These are phyloP conservation scores for Lordiphosa mommai DNA, from an alignment of 1,140 invertebrate genomes.

Conservation along the genomic window DNA sequence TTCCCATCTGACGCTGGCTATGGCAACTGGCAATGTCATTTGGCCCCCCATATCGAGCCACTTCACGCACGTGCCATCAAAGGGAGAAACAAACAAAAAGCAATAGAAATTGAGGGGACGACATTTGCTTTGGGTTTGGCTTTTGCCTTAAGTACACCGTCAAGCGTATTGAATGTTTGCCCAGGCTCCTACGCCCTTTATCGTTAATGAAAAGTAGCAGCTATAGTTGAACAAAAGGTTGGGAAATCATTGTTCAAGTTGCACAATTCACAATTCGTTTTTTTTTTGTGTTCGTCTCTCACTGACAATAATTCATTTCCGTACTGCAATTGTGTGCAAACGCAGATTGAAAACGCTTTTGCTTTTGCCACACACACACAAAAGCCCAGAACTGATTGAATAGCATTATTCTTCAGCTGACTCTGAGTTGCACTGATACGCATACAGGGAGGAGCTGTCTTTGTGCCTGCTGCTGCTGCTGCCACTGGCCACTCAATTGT, in stretches of 20 bases:
- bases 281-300: no score
- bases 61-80: slow-evolving; percentile 12
- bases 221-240: not conserved
- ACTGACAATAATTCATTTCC: no score
- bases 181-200: no score
- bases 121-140: slow-evolving; percentile 8
- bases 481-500: slow-evolving; percentile 6
- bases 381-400: not conserved
- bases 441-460: not conserved
- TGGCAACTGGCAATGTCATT: not conserved
- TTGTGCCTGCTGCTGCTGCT: not conserved
- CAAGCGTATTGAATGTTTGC: slow-evolving; percentile 4
- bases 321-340: no score
- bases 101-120: slow-evolving; percentile 6
- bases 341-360: no score
- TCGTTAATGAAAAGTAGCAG: slow-evolving; percentile 12
- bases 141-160: slow-evolving; percentile 2
- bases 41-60: not conserved
- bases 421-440: no score
- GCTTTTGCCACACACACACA: no score
- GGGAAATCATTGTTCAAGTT: no score
- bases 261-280: no score
- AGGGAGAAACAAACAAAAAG: slow-evolving; percentile 8
- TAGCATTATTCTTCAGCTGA: not conserved
- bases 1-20: not conserved